A percentile compares a stretch with the other conserved stretches of the same genome.
phyloP scores from a whole-genome alignment of 2,113 vertebrate species.

The Chloropsis cyanopogon region DNA sequence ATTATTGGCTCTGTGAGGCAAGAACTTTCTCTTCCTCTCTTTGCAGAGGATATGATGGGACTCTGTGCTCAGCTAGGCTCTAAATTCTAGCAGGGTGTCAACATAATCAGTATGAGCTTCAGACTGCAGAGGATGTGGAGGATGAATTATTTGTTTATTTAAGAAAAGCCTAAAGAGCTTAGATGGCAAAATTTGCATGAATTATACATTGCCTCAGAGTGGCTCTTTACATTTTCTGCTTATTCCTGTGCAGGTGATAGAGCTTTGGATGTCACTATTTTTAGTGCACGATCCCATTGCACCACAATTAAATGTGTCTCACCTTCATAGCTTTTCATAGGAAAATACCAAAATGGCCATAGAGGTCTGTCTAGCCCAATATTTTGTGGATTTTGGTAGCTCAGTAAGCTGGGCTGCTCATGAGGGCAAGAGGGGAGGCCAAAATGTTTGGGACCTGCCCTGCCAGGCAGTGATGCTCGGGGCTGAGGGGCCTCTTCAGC shows the following conservation, averaged over 20 bases:
- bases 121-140: neutral
- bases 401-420: rapidly evolving
- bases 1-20: neutral
- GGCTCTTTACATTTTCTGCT: neutral
- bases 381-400: neutral
- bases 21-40: neutral
- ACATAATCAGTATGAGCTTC: neutral
- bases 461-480: neutral
- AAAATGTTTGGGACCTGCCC: neutral
- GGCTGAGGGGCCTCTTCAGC: neutral
- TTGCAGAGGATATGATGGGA: neutral
- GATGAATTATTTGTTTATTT: conserved; percentile 22
- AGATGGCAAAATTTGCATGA: neutral
- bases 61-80: neutral
- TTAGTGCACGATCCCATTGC: neutral
- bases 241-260: neutral
- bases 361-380: neutral
- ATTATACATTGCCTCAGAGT: neutral
- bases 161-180: conserved; percentile 2
- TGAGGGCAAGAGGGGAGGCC: rapidly evolving
- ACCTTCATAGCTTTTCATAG: neutral
- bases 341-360: neutral
- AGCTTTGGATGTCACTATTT: neutral
- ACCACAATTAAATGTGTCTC: neutral
- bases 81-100: neutral